phyloP scores from a whole-genome alignment of 2,113 vertebrate genomes.

The Archilochus colubris region DNA sequence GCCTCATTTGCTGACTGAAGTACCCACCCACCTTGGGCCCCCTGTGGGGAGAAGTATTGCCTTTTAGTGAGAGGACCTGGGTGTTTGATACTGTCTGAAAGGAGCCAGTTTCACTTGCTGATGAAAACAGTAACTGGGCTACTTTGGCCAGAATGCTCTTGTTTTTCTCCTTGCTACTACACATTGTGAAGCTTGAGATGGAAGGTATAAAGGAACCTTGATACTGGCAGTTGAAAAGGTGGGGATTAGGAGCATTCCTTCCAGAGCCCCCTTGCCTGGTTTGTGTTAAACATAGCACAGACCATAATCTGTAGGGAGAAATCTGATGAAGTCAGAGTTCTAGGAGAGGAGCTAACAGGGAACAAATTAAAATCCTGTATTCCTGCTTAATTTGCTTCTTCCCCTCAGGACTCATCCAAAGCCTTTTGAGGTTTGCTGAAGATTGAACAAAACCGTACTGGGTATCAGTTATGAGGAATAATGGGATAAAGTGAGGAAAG shows the following conservation, averaged over 20 bases:
- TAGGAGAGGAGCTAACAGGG: neutral
- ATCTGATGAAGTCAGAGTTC: neutral
- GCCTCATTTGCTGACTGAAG: neutral
- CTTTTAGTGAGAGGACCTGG: neutral
- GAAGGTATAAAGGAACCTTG: neutral
- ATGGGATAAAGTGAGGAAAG: slow-evolving; percentile 40
- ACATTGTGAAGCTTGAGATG: neutral
- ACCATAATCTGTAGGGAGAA: neutral
- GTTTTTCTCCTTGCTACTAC: neutral
- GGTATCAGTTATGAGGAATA: slow-evolving; percentile 41
- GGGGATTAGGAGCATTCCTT: neutral
- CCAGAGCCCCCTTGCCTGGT: neutral
- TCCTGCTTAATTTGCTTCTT: slow-evolving; percentile 2
- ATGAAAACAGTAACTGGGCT: neutral
- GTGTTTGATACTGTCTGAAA: neutral
- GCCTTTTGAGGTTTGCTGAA: slow-evolving; percentile 31
- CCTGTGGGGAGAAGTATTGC: neutral
- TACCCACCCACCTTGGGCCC: neutral
- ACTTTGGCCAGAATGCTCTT: neutral
- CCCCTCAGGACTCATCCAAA: slow-evolving; percentile 3
- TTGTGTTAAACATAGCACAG: neutral
- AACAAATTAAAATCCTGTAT: slow-evolving; percentile 14
- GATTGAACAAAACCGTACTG: slow-evolving; percentile 17
- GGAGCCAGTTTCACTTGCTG: neutral
- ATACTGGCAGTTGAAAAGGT: neutral